Evolutionary conservation across 1,140 invertebrate genomes (phyloP), one percentile per base, ranked within the genome.

Genomic region (Anagrus nilaparvatae): DNA sequence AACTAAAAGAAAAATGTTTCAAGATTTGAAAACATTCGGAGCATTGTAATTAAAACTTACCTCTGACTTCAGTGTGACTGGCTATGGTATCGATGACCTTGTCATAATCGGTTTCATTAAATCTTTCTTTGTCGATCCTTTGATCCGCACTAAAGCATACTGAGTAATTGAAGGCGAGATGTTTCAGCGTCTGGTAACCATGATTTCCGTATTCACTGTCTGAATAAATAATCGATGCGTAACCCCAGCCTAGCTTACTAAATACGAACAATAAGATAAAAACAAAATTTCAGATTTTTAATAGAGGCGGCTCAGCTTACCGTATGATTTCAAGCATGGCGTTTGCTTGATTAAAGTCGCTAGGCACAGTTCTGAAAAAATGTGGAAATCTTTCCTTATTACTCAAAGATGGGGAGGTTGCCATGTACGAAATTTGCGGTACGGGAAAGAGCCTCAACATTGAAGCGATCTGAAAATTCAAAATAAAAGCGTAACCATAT

Each of bases 371-470:
- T 12, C 76, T 58, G 47, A 76, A 77, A 51, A 78, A 78, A 42
- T 74, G 74, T 1, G 73, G 72, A 50, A 70, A 78, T 31, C 63
- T 63, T 18, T 71, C 64, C 30, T 65, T 62, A 50, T 72, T 71
- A 52, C 72, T 75, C 5, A 78, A 61, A 3, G 70, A 64, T 1
- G 74, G 67, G n/a, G 73, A 70, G 4, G 73, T 77, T 4, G 74
- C 73, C 52, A 75, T 70, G 54, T 77, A 78, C 5, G 76, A 77
- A 45, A 78, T 70, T 59, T 77, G 75, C 4, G 75, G 75, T 4
- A 77, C 62, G 36, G 67, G 49, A 50, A 78, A 77, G 6, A 78
- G 52, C 16, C 71, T 53, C 16, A 77, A 51, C 44, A 78, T 60
- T 43, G 70, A 73, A 8, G 75, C 76, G 8, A 78, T 58, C 69